Evolutionary conservation across 2,113 vertebrate genomes (phyloP), one percentile per base, ranked within the genome.

Genomic region (Corythoichthys intestinalis): DNA sequence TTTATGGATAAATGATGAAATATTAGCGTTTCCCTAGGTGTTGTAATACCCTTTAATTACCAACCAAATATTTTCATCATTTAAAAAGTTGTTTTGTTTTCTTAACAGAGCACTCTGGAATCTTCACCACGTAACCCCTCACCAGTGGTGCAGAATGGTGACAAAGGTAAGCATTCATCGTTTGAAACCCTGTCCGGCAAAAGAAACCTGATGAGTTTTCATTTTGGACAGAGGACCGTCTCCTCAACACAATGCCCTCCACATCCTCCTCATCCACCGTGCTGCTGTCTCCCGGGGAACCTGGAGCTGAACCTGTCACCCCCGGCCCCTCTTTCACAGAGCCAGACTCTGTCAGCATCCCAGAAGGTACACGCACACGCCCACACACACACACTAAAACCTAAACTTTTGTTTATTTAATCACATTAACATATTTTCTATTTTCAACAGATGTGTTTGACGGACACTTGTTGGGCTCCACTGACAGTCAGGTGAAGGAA

Each of bases 401-500:
- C 52, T 54, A 41, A 34, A n/a, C 0, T 35, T 37, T 46, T 53
- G 7, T 66, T 74, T 20, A 46, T 3, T 41, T 15, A 59, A 38
- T 11, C 11, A 65, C 47, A 44, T 44, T 5, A 52, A n/a, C 9
- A n/a, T 66, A 20, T 49, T 1, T 4, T 69, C 3, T 13, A 28
- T 71, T 28, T 61, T 83, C 34, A n/a, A 20, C 48, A 99, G 97
- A 99, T 81, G 94, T 97, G 53, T 98, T 98, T 90, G 97, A 99
- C 68, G 95, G 95, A 71, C 95, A 98, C 86, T 87, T 93, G 70
- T 70, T 96, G 85, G 96, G 96, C 73, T 98, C 96, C 79, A 92
- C 85, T 57, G 97, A 99, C 79, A 97, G 94, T 80, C 97, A 98
- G 79, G 96, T 99, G 76, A 99, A 98, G 80, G 97, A 99, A 85